Evolutionary conservation across 2,888 invertebrate genomes (phyloP), one percentile per base, ranked within the genome.

Genomic region (Seira sanloemensis): DNA sequence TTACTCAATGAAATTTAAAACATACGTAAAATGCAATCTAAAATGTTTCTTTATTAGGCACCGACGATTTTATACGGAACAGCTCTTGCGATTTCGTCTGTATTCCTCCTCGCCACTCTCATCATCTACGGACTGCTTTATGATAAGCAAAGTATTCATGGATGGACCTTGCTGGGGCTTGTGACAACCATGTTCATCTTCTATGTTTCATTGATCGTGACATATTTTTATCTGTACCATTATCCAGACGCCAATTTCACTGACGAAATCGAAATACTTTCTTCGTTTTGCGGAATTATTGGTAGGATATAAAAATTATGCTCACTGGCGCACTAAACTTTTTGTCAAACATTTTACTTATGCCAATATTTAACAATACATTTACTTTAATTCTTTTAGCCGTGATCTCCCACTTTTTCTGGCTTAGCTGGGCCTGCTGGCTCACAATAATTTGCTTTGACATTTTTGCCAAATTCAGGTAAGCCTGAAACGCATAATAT

Each of bases 71-170:
- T 84, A n/a, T 87, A 87, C 58, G 82, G 71, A 58, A 18, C 75
- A 0, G 67, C 76, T 1, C 50, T 76, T 23, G 65, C 62, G 0
- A 50, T 86, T 12, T 75, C 84, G 1, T 73, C 73, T 1, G 4
- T 81, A 0, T 82, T 86, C 21, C 82, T 86, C 1, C 50, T 86
- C 16, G 65, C 82, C 1, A 86, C 86, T n/a, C 7, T 86, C 1
- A 2, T 81, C 1, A 79, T 86, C 19, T 81, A 87, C 26, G 62
- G 81, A 18, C 50, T 81, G 4, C 54, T 86, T 0, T 87, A 84
- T 84, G 87, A 87, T 2, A 84, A 81, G n/a, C 85, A 86, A 46
- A 87, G 84, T 27, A 68, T 87, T 50, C 86, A 86, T 67, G 72
- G 84, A 2, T 86, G 69, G 78, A 78, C 82, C 2, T 24, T 85